Base-by-base conservation (phyloP, 2,113 vertebrate genomes). In the Ptychochromis oligacanthus region DNA sequence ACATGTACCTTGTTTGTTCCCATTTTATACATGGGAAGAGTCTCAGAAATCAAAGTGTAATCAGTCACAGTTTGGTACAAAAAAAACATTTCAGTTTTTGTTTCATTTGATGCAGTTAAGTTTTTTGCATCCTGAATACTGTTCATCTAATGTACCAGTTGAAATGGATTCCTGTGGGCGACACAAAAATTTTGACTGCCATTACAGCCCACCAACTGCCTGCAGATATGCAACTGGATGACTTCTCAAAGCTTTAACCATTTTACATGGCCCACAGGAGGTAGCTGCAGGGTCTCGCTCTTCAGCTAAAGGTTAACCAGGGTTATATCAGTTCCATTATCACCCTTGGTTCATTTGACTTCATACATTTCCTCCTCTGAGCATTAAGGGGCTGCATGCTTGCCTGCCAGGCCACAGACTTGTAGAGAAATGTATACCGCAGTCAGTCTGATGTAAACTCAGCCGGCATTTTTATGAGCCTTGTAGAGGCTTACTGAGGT, bases 391-490 rank as follows among this genome's bases (percentile, higher is more conserved):
- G 46, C 55, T 3, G 15, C 14, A 12, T 89, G 83, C 85, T 26
- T 12, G 55, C 70, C 81, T 83, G 82, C 76, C 85, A 46, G 83
- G 70, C 60, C 75, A 11, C 15, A 81, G 57, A 86, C 91, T 90
- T 57, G 64, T 87, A 82, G 81, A 79, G 67, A 72, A 91, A 95
- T 95, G 95, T 93, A 94, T 86, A 80, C 75, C 79, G 11, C 14
- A 70, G 89, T 87, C 78, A 26, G 67, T 28, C 58, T 80, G 86
- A 92, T 94, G 81, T 72, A 93, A 95, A 95, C 92, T 94, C 91
- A 92, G 28, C n/a, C 40, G 90, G 79, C 78, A 84, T 93, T 95
- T 96, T 96, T 95, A 95, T 95, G 93, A 94, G 88, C 14, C 14
- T 76, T 89, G 61, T 82, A 76, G 79, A 84, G 36, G 46, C 46